Base-by-base conservation (phyloP, 2,888 invertebrate species). In the Drosophila anomelani region DNA sequence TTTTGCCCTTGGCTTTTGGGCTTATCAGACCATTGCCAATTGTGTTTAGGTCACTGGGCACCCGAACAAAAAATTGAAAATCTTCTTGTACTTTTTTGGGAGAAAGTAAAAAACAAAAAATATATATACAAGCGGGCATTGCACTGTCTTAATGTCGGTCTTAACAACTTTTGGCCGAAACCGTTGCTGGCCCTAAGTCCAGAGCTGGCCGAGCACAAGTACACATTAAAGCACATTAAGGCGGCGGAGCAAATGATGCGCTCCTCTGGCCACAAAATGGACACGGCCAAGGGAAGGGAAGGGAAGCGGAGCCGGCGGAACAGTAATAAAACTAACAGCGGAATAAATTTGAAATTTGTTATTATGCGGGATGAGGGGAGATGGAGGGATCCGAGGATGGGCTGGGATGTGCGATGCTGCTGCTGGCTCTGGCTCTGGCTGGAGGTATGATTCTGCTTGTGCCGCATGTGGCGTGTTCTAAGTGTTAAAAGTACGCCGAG, bases 341-440 rank as follows among this genome's bases (percentile, higher is more conserved):
- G 88, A 85, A 85, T 85, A 85, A 88, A 85, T 88, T 85, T 85
- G 74, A 88, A 85, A 85, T 85, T 85, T 85, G 88, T 88, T 85
- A 84, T 83, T 88, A 83, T 36, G 47, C 49, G 51, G 9, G 4
- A 3, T 5, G 1, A 29, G 26, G 12, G 34, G 20, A 20, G 20
- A 8, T 4, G 0, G 13, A 13, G 49, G 32, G 12, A 17, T n/a
- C 34, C 20, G 13, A 34, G 51, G 49, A 8, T 38, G 44, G 70
- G 39, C 29, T 34, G 54, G 53, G 69, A 55, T 60, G 43, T 43
- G 43, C 32, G 58, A 23, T 58, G 59, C 36, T 46, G 49, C 56
- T 34, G 13, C 47, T 36, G 59, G 20, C 23, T 39, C 46, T 26
- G 46, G 3, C 26, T 32, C 38, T 43, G 3, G 23, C 26, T 26